A percentile compares a stretch with the other conserved stretches of the same genome.
Evolutionary conservation across 1,140 invertebrate species (phyloP).

Genomic region (Acromyrmex echinatior): DNA sequence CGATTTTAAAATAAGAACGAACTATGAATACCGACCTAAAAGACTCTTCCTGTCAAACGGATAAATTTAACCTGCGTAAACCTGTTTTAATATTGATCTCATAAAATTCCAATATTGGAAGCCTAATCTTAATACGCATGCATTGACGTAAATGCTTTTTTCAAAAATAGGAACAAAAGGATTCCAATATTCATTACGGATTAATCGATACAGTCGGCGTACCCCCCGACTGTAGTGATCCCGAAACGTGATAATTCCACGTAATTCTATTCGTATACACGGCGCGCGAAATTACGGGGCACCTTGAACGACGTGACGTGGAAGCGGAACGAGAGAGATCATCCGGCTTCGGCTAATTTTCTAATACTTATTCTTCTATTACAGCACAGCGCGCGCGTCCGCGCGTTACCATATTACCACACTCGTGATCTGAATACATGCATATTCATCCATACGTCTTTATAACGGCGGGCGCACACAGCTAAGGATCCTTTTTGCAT

Average conservation of each 20-base stretch:
- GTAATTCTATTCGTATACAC: constrained; percentile 61
- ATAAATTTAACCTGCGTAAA: background rate
- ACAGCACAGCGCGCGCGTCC: constrained; percentile 22
- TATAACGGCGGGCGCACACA: constrained; percentile 45
- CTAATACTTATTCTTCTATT: constrained; percentile 67
- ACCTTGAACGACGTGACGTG: constrained; percentile 56
- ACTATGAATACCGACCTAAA: background rate
- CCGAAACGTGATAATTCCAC: constrained; percentile 48
- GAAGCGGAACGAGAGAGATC: constrained; percentile 57
- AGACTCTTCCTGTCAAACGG: background rate
- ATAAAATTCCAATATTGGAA: background rate
- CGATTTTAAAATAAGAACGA: no score
- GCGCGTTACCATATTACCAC: constrained; percentile 61
- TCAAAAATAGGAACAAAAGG: background rate
- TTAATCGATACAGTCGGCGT: constrained; percentile 50
- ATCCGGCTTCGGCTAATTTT: constrained; percentile 53
- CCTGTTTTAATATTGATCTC: background rate
- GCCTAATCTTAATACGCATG: background rate
- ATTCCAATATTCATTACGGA: constrained; percentile 24
- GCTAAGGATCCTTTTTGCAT: constrained; percentile 59
- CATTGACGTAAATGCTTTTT: background rate
- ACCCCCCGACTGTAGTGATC: background rate
- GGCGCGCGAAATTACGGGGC: constrained; percentile 40
- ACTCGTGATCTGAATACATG: constrained; percentile 63
- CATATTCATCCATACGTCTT: constrained; percentile 65